Evolutionary conservation across 2,888 invertebrate species (phyloP).

Genomic region (Kryphioiulus occultus): DNA sequence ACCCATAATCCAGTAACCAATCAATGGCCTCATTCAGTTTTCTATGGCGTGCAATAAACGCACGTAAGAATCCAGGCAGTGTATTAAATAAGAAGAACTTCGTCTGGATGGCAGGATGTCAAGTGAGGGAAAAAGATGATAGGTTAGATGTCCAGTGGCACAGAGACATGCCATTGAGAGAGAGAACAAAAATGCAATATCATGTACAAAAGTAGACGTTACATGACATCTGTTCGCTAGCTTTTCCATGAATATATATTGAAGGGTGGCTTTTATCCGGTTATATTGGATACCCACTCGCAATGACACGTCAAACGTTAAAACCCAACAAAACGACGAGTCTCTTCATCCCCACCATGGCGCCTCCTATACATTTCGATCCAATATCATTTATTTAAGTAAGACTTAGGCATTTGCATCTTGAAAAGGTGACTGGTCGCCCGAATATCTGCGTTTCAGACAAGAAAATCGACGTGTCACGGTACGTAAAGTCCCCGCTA

Average conservation of each 20-base stretch:
- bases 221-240: neutral
- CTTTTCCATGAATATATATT: slow-evolving; percentile 33
- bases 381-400: slow-evolving; percentile 1
- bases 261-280: neutral
- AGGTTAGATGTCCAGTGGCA: neutral
- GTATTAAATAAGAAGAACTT: neutral
- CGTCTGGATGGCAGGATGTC: neutral
- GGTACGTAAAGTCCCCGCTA: too few species aligned
- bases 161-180: neutral
- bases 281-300: neutral
- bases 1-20: neutral
- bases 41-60: neutral
- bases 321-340: neutral
- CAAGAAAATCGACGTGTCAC: too few species aligned
- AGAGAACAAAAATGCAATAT: neutral
- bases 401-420: neutral
- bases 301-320: slow-evolving; percentile 1
- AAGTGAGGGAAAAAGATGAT: neutral
- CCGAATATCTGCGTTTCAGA: neutral
- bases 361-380: neutral
- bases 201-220: slow-evolving; percentile 25
- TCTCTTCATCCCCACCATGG: neutral
- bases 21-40: neutral
- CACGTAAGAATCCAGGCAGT: neutral
- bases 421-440: neutral